Evolutionary conservation across 2,797 vertebrate genomes (phyloP).

Genomic region (Borostomias antarcticus): DNA sequence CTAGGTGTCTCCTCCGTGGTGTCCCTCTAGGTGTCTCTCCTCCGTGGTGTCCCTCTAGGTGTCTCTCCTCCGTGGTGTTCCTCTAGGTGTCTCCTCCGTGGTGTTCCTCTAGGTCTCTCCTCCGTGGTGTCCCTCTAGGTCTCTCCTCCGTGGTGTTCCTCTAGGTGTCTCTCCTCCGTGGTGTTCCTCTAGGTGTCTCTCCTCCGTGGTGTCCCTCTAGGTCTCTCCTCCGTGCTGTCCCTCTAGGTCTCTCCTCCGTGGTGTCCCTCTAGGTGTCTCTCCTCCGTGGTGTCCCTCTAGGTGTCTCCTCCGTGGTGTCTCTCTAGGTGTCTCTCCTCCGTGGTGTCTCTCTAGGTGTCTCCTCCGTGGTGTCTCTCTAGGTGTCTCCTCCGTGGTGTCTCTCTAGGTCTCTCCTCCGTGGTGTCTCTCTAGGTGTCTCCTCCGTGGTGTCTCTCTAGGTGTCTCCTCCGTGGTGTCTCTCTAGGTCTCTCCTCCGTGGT

Average conservation of each 20-base stretch:
- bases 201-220: slow-evolving; percentile 22
- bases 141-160: slow-evolving; percentile 16
- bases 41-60: slow-evolving; percentile 22
- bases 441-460: no score
- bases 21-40: not conserved
- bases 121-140: slow-evolving; percentile 24
- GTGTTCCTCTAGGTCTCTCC: no score
- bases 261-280: no score
- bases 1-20: slow-evolving; percentile 14
- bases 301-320: no score
- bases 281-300: no score
- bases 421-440: no score
- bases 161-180: slow-evolving; percentile 20
- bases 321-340: no score
- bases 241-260: slow-evolving; percentile 11
- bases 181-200: no score
- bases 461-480: no score
- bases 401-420: slow-evolving; percentile 20
- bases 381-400: slow-evolving; percentile 10
- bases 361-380: slow-evolving; percentile 16
- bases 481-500: no score
- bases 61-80: slow-evolving; percentile 15
- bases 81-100: no score
- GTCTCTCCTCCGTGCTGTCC: slow-evolving; percentile 24
- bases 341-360: slow-evolving; percentile 20